Evolutionary conservation across 2,797 vertebrate species (phyloP), one percentile per base, ranked within the genome.

Genomic region (Mycteria americana): DNA sequence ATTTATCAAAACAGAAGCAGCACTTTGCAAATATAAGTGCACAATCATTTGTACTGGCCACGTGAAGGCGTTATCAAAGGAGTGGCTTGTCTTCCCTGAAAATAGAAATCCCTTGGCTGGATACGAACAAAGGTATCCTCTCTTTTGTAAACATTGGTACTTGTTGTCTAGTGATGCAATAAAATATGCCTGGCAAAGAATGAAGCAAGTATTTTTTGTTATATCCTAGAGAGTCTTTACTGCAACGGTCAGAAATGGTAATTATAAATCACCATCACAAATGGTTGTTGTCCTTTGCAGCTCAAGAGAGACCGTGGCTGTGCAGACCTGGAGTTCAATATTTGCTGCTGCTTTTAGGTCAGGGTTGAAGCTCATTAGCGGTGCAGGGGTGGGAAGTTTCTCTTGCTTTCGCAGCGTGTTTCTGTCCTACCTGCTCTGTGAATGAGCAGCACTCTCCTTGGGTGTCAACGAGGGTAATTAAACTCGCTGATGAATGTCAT

Each of bases 1-100:
- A 85, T 91, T 96, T 92, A 79, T 89, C 86, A 89, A 89, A 96
- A 94, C 92, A 96, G 78, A 80, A 79, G 72, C 65, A 83, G 53
- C 68, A 77, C 87, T 97, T 97, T 68, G 68, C 57, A 94, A 88
- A 89, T 85, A 75, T 54, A 77, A 72, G 65, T 88, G 82, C 54
- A 35, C 62, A 83, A 57, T 89, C 48, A 84, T 92, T 95, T 93
- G 53, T 82, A 53, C 37, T 74, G 92, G 85, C 78, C 72, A 72
- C 8, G 2, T 10, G 18, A 93, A 94, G 78, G 78, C 28, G 22
- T 83, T 88, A 46, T 62, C 81, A 51, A 77, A 95, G 39, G 72
- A 89, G 78, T 33, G 62, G 43, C 54, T 94, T 50, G 65, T 82
- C 85, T 95, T 69, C 46, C 46, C 76, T 65, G 60, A 78, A 95